Conservation (phyloP, 2,797 vertebrate species). For the Nyctalus aviator region DNA sequence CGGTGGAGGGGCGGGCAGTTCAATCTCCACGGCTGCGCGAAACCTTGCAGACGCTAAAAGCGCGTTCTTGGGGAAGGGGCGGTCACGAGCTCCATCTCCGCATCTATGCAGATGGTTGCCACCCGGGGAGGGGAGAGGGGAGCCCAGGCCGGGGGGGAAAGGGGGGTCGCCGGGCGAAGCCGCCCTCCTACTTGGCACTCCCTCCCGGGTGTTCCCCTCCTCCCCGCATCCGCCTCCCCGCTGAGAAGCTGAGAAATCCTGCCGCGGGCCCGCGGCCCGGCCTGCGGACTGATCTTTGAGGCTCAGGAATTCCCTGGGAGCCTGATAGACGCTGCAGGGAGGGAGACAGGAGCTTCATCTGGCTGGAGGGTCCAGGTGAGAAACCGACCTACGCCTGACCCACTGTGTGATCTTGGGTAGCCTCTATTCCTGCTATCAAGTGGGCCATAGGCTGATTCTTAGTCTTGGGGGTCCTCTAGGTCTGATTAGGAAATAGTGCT, state of each 20-base stretch:
- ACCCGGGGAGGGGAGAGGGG: background rate
- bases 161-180: background rate
- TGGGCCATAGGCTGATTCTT: background rate
- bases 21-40: background rate
- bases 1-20: background rate
- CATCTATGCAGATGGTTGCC: background rate
- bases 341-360: background rate
- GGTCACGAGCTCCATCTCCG: background rate
- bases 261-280: background rate
- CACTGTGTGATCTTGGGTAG: conserved; percentile 18
- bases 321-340: background rate
- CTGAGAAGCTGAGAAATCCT: conserved; percentile 27
- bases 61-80: background rate
- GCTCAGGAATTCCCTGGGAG: conserved; percentile 66
- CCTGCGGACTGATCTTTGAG: background rate
- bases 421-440: background rate
- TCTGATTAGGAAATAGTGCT: background rate
- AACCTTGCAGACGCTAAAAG: background rate
- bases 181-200: fast-evolving
- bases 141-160: background rate
- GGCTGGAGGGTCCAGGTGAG: background rate
- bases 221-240: background rate
- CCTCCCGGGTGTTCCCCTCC: background rate
- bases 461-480: background rate
- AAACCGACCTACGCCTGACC: background rate